Base-by-base conservation (phyloP, 2,888 invertebrate species). In the Hydrotaea diabolus region DNA sequence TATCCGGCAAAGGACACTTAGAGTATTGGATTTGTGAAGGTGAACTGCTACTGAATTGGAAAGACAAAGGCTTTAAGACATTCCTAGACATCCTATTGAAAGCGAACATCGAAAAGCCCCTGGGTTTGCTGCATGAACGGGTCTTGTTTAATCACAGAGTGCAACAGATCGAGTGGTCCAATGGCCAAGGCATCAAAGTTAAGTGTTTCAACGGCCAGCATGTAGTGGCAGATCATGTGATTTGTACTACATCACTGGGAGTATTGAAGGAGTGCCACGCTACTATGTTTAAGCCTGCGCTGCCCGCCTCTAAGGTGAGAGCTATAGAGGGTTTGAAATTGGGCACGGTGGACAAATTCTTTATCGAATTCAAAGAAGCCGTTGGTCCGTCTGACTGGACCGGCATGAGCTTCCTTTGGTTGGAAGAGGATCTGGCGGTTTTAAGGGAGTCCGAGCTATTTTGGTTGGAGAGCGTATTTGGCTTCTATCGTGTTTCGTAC, bases 21-120 rank as follows among this genome's bases (percentile, higher is more conserved):
- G 94, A 95, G 85, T 95, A 95, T 89, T 93, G 94, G 94, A 92
- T 93, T 0, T 96, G 96, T 89, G 94, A 95, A 9, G 97, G 97
- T 0, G 95, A 96, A 88, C 92, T 93, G 17, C 91, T 95, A 87
- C 92, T 96, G 3, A 94, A 95, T 88, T 97, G 96, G 97, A 96
- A 95, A 87, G 94, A 94, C 75, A 94, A 93, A 83, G 96, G 96
- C 0, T 97, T 94, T 89, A 93, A 93, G 85, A 95, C 93, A 1
- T 92, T 97, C 81, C 92, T 97, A 69, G 94, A 95, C 87, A 88
- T 96, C 64, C 92, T 97, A 84, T 93, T 95, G 94, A 86, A 88
- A 0, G 49, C 88, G 0, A 62, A 78, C 0, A 64, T 80, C 0
- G 31, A 85, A 0, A 80, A 87, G 0, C 88, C 89, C 39, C 82